A percentile compares a stretch with the other conserved stretches of the same genome.
Conservation (phyloP, 2,113 vertebrate genomes). For the Corythaixoides concolor region DNA sequence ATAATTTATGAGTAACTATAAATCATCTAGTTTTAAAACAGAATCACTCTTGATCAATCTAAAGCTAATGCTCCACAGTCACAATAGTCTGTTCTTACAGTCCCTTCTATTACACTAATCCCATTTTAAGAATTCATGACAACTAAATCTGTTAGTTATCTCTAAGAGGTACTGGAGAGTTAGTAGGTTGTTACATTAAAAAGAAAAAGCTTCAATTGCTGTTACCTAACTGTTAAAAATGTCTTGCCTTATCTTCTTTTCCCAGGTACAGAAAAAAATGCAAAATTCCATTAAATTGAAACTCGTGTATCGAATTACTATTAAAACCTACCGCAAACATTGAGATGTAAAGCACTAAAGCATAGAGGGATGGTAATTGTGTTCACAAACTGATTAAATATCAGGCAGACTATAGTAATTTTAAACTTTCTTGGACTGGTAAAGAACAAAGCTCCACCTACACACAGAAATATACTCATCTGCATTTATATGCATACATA, state of each 20-base stretch:
- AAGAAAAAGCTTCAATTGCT: not conserved
- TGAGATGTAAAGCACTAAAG: not conserved
- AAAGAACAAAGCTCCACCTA: not conserved
- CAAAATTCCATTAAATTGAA: not conserved
- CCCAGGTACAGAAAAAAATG: not conserved
- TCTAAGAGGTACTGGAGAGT: not conserved
- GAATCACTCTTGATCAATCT: conserved; percentile 41
- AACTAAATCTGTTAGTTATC: not conserved
- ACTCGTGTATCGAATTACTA: not conserved
- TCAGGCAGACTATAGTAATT: not conserved
- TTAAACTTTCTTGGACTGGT: not conserved
- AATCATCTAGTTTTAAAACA: conserved; percentile 48
- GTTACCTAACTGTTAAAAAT: not conserved
- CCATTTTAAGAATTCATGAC: not conserved
- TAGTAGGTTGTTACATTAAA: not conserved
- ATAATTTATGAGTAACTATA: conserved; percentile 57
- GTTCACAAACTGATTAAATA: not conserved
- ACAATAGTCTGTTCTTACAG: not conserved
- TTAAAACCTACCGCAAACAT: not conserved
- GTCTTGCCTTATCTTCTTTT: not conserved
- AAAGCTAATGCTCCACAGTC: not conserved
- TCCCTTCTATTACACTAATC: not conserved
- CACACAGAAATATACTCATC: not conserved
- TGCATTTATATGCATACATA: not conserved
- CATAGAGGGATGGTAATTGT: not conserved